These are phyloP conservation scores for Acleris literana DNA, from an alignment of 2,888 invertebrate genomes.

Conservation along the genomic window DNA sequence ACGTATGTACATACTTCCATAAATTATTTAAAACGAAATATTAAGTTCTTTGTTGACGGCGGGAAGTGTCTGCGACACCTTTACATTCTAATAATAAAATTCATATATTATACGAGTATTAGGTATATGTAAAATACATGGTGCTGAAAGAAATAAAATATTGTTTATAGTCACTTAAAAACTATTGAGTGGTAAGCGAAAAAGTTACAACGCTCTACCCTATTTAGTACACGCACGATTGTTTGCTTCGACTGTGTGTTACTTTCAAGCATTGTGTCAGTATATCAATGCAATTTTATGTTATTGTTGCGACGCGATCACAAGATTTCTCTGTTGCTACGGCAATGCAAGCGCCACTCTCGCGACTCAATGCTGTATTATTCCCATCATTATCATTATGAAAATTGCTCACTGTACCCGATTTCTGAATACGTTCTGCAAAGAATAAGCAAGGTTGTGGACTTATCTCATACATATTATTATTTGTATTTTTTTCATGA, in stretches of 20 bases:
- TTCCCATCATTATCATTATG: constrained; percentile 59
- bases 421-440: constrained; percentile 41
- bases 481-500: constrained; percentile 31
- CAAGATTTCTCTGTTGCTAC: constrained; percentile 59
- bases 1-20: constrained; percentile 29
- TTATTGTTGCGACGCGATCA: constrained; percentile 54
- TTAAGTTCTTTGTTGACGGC: constrained; percentile 19
- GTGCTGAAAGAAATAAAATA: not conserved
- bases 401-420: constrained; percentile 46
- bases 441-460: constrained; percentile 34
- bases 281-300: constrained; percentile 51
- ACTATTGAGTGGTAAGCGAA: not conserved
- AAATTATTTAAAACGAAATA: constrained; percentile 28
- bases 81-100: constrained; percentile 10
- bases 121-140: too few relatives aligned
- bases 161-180: not conserved
- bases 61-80: constrained; percentile 9
- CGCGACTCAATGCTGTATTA: constrained; percentile 51
- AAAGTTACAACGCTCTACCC: not conserved
- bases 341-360: constrained; percentile 48
- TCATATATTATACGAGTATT: not conserved
- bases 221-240: constrained; percentile 29
- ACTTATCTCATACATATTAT: constrained; percentile 31
- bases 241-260: constrained; percentile 35
- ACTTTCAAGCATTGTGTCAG: constrained; percentile 42